Evolutionary conservation across 2,113 vertebrate genomes (phyloP).

Genomic region (Sphaerodactylus townsendi): DNA sequence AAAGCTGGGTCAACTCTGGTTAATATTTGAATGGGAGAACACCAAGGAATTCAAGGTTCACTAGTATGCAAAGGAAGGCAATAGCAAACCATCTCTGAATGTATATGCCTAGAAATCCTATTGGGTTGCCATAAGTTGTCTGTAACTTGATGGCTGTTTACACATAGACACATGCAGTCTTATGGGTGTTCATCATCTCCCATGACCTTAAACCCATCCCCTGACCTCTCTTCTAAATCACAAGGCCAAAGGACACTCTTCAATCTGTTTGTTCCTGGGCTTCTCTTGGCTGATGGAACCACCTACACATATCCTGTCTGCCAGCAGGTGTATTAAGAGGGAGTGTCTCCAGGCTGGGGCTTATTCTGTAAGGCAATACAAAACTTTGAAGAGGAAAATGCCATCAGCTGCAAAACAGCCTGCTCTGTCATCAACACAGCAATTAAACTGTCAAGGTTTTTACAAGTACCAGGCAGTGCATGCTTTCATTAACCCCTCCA

Average conservation of each 20-base stretch:
- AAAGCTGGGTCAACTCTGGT: no score
- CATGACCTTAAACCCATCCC: not conserved
- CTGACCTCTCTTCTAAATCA: not conserved
- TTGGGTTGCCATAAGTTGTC: no score
- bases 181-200: not conserved
- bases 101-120: no score
- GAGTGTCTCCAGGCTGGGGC: constrained; percentile 34
- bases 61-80: no score
- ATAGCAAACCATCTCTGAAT: no score
- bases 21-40: no score
- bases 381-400: constrained; percentile 30
- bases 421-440: constrained; percentile 43
- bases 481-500: constrained; percentile 37
- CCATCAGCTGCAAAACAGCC: constrained; percentile 30
- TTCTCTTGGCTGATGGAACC: constrained; percentile 16
- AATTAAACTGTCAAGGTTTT: constrained; percentile 51
- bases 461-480: not conserved
- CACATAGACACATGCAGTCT: not conserved
- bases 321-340: constrained; percentile 45
- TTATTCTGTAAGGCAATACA: not conserved
- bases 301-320: constrained; percentile 30
- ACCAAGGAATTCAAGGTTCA: no score
- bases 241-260: not conserved
- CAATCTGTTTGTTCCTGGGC: constrained; percentile 10
- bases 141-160: no score